Percentiles rank a stretch among this genome's conserved stretches.
These are phyloP conservation scores for Palaemon carinicauda DNA, from an alignment of 1,140 invertebrate genomes.

Conservation along the genomic window DNA sequence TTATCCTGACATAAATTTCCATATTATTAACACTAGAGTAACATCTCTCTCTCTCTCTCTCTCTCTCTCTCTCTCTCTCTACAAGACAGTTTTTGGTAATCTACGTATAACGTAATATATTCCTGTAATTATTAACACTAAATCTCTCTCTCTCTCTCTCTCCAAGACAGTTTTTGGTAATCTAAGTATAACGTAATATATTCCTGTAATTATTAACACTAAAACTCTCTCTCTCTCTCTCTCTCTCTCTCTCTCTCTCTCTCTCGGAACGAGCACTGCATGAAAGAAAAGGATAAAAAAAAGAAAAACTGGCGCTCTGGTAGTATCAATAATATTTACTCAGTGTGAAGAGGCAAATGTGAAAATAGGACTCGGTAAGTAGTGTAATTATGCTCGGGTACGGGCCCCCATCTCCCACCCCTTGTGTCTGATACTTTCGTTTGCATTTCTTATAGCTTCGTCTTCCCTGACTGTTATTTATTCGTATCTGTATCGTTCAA, in stretches of 20 bases:
- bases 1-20: no score
- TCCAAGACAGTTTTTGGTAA: not conserved
- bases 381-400: constrained; percentile 31
- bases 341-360: constrained; percentile 51
- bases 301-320: not conserved
- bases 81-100: no score
- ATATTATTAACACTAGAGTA: no score
- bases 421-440: not conserved
- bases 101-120: no score
- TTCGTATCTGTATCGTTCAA: not conserved
- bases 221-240: not conserved
- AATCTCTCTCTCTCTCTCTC: not conserved
- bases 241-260: not conserved
- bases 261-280: not conserved
- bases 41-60: no score
- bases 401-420: not conserved
- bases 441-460: not conserved
- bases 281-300: not conserved
- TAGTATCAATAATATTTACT: constrained; percentile 48
- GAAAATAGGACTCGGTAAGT: constrained; percentile 46
- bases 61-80: no score
- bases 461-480: not conserved
- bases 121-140: no score
- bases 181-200: no score
- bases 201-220: no score